Evolutionary conservation across 2,113 vertebrate genomes (phyloP).

Genomic region (Upupa epops): DNA sequence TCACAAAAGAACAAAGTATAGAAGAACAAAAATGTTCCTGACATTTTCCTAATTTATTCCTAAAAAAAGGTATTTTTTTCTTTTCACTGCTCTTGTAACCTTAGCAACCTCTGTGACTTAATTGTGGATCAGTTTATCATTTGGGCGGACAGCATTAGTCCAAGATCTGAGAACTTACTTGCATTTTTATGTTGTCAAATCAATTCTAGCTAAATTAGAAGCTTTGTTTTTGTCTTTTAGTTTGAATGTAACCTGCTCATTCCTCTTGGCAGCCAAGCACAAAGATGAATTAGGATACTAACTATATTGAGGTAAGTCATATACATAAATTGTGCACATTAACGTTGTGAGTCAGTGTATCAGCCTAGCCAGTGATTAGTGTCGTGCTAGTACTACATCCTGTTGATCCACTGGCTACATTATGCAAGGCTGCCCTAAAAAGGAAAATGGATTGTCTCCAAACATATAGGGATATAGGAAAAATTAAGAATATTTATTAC

Average conservation of each 20-base stretch:
- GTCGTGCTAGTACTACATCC: background rate
- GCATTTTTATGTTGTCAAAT: background rate
- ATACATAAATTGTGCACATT: background rate
- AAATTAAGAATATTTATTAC: background rate
- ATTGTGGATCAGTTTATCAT: background rate
- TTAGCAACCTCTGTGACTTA: background rate
- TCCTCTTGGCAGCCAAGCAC: background rate
- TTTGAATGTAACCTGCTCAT: background rate
- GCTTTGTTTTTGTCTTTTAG: background rate
- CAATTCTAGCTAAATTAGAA: background rate
- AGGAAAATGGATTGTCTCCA: background rate
- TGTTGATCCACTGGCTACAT: background rate
- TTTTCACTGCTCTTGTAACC: background rate
- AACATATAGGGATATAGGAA: background rate
- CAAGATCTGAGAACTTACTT: background rate
- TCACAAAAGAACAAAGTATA: background rate
- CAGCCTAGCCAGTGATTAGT: background rate
- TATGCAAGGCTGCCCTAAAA: background rate
- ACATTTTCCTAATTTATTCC: background rate
- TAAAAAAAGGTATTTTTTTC: background rate
- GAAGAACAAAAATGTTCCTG: background rate
- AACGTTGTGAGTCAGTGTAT: background rate
- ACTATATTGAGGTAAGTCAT: background rate
- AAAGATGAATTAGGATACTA: background rate
- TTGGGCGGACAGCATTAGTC: background rate